Evolutionary conservation across 2,113 vertebrate species (phyloP).

Genomic region (Ictalurus punctatus): DNA sequence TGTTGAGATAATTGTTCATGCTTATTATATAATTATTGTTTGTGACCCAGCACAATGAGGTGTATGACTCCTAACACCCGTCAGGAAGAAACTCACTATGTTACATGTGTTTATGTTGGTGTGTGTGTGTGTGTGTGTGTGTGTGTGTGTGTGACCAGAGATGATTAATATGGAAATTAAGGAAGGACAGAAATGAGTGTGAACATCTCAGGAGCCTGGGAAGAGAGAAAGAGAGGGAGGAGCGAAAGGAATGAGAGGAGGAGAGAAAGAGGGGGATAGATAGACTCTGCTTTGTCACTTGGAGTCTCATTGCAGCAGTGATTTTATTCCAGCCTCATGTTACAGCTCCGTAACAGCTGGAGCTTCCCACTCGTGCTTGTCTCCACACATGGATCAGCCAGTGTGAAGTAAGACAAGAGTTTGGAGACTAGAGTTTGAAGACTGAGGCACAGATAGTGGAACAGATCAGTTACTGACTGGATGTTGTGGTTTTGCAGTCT

Average conservation of each 20-base stretch:
- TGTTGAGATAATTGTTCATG: background rate
- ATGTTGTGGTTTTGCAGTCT: background rate
- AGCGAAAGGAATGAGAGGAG: conserved; percentile 54
- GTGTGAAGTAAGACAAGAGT: conserved; percentile 5
- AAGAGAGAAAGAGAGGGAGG: conserved; percentile 33
- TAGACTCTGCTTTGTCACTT: conserved; percentile 12
- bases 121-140: conserved; percentile 34
- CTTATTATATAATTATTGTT: background rate
- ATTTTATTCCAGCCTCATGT: conserved; percentile 39
- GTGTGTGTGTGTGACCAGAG: conserved; percentile 29
- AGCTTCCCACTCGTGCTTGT: background rate
- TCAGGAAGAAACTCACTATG: conserved; percentile 11
- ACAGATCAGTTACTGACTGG: background rate
- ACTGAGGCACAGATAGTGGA: background rate
- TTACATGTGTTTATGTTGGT: conserved; percentile 47
- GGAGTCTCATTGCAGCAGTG: conserved; percentile 58
- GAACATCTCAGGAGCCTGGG: conserved; percentile 21
- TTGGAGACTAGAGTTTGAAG: conserved; percentile 18
- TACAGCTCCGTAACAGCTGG: conserved; percentile 42
- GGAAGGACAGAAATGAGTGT: conserved; percentile 23
- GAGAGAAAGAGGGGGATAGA: conserved; percentile 41
- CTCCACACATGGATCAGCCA: background rate
- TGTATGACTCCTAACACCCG: background rate
- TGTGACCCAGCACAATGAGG: background rate
- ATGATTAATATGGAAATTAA: conserved; percentile 30